Base-by-base conservation (phyloP, 2,113 vertebrate genomes). In the Varanus komodoensis region DNA sequence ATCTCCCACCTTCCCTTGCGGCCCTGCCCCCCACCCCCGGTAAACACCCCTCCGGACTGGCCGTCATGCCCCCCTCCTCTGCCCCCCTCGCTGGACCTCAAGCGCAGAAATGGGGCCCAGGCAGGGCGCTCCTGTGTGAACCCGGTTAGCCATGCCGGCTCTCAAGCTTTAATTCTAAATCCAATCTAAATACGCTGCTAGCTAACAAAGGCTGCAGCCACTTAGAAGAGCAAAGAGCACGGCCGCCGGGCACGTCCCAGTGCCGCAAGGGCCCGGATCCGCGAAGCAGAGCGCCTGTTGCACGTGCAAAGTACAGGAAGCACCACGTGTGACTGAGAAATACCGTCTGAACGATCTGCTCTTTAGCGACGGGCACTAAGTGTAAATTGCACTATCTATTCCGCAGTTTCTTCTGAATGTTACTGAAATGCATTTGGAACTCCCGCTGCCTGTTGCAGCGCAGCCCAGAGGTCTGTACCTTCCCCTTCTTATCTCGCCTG, bases 1-100 rank as follows among this genome's bases (percentile, higher is more conserved):
- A 96, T 96, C 92, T 82, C 17, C 68, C 90, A 44, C 21, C 86
- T 90, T 91, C 85, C 89, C 93, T 88, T 90, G 82, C 84, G 44
- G 44, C 23, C 29, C 54, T 52, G 29, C 44, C 68, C 11, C 44
- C 12, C 11, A 68, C 88, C 85, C 92, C 64, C 94, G 87, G 91
- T 79, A 89, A 93, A 93, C 82, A 90, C 88, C 88, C 92, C 89
- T 93, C 87, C 52, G 69, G 86, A 84, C 34, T 94, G 94, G 92
- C 94, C 95, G 90, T 91, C 92, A 82, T 9, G 77, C 91, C 92
- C 93, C 91, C 88, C 93, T 34, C 48, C 5, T 96, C 94, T 96
- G 95, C 96, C 95, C 95, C 95, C 92, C 91, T 92, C 38, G 87
- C 91, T 87, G 94, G 90, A 95, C 86, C 95, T 95, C 95, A 96